phyloP scores from a whole-genome alignment of 1,140 invertebrate genomes.

The Palaemon carinicauda region DNA sequence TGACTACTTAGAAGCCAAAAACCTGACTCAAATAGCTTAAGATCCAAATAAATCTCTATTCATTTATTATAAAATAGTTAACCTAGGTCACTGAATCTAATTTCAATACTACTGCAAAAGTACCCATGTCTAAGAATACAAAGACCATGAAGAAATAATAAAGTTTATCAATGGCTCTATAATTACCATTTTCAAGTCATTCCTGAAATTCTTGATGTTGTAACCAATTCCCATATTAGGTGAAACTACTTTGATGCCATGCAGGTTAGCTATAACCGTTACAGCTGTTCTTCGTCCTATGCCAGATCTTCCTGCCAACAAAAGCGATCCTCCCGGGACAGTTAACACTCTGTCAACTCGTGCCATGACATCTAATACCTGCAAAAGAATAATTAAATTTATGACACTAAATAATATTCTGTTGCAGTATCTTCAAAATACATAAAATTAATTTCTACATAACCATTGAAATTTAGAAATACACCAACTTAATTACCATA shows the following conservation, averaged over 20 bases:
- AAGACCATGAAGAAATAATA: too few species aligned
- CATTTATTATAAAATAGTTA: too few species aligned
- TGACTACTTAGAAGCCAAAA: too few species aligned
- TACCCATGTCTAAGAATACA: too few species aligned
- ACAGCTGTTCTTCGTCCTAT: conserved; percentile 80
- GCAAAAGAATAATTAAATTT: conserved; percentile 71
- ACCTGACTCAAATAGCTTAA: too few species aligned
- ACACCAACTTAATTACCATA: background rate
- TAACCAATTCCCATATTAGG: conserved; percentile 71
- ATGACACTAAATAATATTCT: too few species aligned
- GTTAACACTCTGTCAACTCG: conserved; percentile 73
- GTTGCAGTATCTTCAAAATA: background rate
- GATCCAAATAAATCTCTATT: too few species aligned
- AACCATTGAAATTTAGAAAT: too few species aligned
- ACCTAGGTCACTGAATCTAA: too few species aligned
- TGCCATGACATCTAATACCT: conserved; percentile 74
- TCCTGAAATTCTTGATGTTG: conserved; percentile 72
- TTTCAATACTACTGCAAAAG: too few species aligned
- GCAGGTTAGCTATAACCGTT: conserved; percentile 76
- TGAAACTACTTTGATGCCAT: conserved; percentile 74
- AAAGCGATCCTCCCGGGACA: conserved; percentile 72
- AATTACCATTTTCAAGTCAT: conserved; percentile 70
- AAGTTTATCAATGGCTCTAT: background rate
- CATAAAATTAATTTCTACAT: too few species aligned
- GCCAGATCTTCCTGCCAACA: conserved; percentile 79